Percentiles rank a stretch among this genome's conserved stretches.
Conservation (phyloP, 2,797 vertebrate species). For the Neosalanx taihuensis region DNA sequence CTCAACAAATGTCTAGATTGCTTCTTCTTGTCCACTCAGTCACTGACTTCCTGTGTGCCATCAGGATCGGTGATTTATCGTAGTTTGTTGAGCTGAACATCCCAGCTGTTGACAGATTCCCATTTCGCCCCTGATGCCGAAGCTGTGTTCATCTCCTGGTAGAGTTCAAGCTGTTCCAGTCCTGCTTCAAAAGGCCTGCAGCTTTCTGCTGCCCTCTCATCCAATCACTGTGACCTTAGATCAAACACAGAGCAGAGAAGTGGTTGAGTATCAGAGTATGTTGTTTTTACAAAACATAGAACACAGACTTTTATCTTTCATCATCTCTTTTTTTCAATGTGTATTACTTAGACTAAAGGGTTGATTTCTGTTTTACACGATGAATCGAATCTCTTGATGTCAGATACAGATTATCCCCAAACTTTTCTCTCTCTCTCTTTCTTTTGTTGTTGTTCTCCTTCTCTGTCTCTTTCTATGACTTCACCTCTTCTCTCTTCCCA, state of each 20-base stretch:
- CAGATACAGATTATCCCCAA: background rate
- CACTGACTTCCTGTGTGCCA: conserved; percentile 39
- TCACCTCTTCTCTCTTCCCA: conserved; percentile 24
- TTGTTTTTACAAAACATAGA: background rate
- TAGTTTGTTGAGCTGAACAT: conserved; percentile 19
- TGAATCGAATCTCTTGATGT: no score
- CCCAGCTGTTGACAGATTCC: conserved; percentile 20
- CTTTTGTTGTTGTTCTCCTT: background rate
- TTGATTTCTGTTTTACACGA: no score
- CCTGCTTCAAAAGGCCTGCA: background rate
- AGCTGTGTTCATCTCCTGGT: conserved; percentile 6
- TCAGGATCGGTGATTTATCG: conserved; percentile 32
- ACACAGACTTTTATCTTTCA: no score
- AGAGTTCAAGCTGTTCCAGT: conserved; percentile 18
- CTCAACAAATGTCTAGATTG: conserved; percentile 33
- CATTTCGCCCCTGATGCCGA: conserved; percentile 17
- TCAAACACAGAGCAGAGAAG: background rate
- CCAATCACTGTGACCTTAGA: background rate
- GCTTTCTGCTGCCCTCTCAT: background rate
- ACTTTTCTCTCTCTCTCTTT: background rate
- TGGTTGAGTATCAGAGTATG: background rate
- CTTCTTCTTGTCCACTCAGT: conserved; percentile 43
- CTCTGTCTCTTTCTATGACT: background rate
- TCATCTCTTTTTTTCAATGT: no score
- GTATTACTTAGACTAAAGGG: no score